phyloP scores from a whole-genome alignment of 2,113 vertebrate species.

The Percina caprodes region DNA sequence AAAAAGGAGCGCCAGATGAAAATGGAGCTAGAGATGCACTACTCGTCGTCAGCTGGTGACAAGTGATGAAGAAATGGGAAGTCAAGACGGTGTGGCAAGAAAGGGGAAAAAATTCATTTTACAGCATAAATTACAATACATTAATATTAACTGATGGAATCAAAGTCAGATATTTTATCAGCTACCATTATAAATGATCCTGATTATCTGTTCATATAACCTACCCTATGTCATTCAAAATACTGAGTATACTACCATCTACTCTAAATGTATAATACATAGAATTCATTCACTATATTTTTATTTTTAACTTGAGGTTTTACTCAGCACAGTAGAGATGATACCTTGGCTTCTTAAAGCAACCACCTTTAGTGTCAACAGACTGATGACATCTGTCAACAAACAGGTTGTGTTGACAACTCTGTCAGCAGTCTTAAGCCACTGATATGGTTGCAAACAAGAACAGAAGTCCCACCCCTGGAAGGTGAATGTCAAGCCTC shows the following conservation, averaged over 20 bases:
- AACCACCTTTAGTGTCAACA: background rate
- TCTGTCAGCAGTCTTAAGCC: slow-evolving; percentile 5
- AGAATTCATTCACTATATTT: background rate
- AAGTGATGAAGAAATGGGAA: slow-evolving; percentile 45
- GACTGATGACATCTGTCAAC: slow-evolving; percentile 20
- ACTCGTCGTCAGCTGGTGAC: slow-evolving; percentile 34
- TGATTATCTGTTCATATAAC: slow-evolving; percentile 15
- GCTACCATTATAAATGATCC: slow-evolving; percentile 20
- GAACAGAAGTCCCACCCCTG: background rate
- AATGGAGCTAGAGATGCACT: slow-evolving; percentile 34
- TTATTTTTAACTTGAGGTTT: slow-evolving; percentile 8
- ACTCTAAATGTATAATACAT: background rate
- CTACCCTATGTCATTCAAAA: background rate
- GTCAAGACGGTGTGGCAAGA: slow-evolving; percentile 38
- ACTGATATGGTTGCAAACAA: background rate
- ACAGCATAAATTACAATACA: slow-evolving; percentile 44
- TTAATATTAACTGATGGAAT: slow-evolving; percentile 44
- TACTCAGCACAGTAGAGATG: background rate
- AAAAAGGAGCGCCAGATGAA: slow-evolving; percentile 50
- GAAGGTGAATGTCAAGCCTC: background rate
- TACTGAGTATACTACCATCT: background rate
- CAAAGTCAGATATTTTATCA: slow-evolving; percentile 29
- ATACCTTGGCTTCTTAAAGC: background rate
- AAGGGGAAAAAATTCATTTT: slow-evolving; percentile 37
- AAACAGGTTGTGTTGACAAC: background rate